Evolutionary conservation across 2,888 invertebrate species (phyloP).

Genomic region (Drosophila paranaensis): DNA sequence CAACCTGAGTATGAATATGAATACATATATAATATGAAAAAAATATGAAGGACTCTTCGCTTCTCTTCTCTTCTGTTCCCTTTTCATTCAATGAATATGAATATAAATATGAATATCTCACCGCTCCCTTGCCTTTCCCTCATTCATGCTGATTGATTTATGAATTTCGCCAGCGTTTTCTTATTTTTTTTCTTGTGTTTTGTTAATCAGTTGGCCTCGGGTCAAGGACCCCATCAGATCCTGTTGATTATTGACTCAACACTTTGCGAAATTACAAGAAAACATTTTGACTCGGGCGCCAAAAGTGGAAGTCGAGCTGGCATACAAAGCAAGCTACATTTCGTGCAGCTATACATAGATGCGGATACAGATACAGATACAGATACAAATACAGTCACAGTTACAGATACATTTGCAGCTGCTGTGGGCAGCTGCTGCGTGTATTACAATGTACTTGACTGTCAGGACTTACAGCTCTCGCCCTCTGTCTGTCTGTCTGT

Average conservation of each 20-base stretch:
- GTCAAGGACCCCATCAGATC: constrained; percentile 24
- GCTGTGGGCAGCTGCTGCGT: not conserved
- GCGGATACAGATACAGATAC: constrained; percentile 7
- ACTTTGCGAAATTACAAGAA: constrained; percentile 80
- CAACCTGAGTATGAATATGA: no score
- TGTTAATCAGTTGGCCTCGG: constrained; percentile 14
- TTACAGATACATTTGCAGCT: constrained; percentile 27
- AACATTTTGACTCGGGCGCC: constrained; percentile 63
- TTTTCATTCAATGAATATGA: no score
- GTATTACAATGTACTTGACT: constrained; percentile 32
- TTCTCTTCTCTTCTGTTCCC: no score
- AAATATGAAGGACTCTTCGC: no score
- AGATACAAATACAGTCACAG: constrained; percentile 19
- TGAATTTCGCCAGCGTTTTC: not conserved
- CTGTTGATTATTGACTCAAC: constrained; percentile 74
- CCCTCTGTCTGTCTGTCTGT: constrained; percentile 10
- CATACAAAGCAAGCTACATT: constrained; percentile 12
- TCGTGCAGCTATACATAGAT: constrained; percentile 2
- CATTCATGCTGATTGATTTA: not conserved
- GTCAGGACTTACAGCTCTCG: constrained; percentile 21
- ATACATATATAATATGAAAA: no score
- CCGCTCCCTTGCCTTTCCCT: not conserved
- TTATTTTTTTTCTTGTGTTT: constrained; percentile 1
- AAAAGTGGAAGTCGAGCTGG: constrained; percentile 36
- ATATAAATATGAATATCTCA: no score